Conservation (phyloP, 2,797 vertebrate species). For the Anolis apletophallus region DNA sequence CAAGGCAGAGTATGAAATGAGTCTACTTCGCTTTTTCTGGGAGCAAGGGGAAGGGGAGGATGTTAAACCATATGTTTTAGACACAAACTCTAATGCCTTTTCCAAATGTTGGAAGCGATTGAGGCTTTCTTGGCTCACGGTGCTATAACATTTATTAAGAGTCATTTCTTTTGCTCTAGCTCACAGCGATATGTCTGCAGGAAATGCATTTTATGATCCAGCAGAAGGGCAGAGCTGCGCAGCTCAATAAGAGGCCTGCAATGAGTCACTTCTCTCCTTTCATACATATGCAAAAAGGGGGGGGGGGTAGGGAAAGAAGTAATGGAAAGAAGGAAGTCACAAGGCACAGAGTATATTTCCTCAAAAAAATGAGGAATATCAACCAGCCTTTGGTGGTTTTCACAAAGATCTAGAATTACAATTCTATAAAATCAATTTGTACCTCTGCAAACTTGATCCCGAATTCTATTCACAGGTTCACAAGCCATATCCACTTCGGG, state of each 20-base stretch:
- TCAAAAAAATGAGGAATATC: background rate
- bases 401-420: background rate
- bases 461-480: background rate
- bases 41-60: background rate
- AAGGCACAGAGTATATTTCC: background rate
- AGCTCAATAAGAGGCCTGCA: constrained; percentile 5
- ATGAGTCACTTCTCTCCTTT: constrained; percentile 17
- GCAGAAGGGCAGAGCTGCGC: background rate
- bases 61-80: background rate
- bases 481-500: background rate
- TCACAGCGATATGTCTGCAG: background rate
- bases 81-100: background rate
- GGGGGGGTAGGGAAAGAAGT: background rate
- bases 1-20: background rate
- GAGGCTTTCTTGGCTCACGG: background rate
- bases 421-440: background rate
- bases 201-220: background rate
- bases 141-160: background rate
- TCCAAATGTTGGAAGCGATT: background rate
- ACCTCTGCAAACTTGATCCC: background rate
- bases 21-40: background rate
- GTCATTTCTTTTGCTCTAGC: constrained; percentile 5
- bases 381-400: background rate
- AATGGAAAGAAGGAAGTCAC: background rate
- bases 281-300: background rate